These are phyloP conservation scores for Oryzias javanicus DNA, from an alignment of 2,113 vertebrate genomes.

Conservation along the genomic window DNA sequence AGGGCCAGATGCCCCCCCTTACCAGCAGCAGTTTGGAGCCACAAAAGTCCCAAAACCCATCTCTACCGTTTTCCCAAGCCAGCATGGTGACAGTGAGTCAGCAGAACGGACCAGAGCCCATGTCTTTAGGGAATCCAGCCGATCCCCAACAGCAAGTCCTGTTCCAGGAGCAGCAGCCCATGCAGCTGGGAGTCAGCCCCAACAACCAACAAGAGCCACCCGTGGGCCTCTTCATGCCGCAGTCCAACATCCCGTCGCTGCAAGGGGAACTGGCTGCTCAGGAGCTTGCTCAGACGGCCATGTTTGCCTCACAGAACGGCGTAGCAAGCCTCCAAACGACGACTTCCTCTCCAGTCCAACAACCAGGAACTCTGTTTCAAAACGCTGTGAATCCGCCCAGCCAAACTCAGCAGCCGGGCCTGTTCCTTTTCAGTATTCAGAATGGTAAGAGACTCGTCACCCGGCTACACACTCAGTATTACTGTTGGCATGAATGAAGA, in stretches of 20 bases:
- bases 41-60: conserved; percentile 84
- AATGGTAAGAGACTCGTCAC: conserved; percentile 82
- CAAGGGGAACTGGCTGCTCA: conserved; percentile 84
- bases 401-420: conserved; percentile 85
- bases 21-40: conserved; percentile 70
- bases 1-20: conserved; percentile 77
- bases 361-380: conserved; percentile 84
- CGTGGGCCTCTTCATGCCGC: conserved; percentile 90
- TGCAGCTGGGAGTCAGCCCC: conserved; percentile 86
- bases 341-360: conserved; percentile 86
- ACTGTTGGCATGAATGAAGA: background rate
- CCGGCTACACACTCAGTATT: background rate
- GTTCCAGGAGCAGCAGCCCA: conserved; percentile 91
- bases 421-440: conserved; percentile 96
- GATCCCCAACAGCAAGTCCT: conserved; percentile 84
- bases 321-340: conserved; percentile 85
- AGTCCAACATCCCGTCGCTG: conserved; percentile 87
- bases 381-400: conserved; percentile 83
- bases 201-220: conserved; percentile 82
- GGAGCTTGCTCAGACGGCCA: conserved; percentile 85
- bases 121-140: conserved; percentile 85
- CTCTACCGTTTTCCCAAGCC: conserved; percentile 87
- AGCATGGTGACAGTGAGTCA: conserved; percentile 82
- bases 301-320: conserved; percentile 86
- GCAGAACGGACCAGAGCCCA: conserved; percentile 86